Evolutionary conservation across 1,140 invertebrate species (phyloP).

Genomic region (Zaprionus ornatus): DNA sequence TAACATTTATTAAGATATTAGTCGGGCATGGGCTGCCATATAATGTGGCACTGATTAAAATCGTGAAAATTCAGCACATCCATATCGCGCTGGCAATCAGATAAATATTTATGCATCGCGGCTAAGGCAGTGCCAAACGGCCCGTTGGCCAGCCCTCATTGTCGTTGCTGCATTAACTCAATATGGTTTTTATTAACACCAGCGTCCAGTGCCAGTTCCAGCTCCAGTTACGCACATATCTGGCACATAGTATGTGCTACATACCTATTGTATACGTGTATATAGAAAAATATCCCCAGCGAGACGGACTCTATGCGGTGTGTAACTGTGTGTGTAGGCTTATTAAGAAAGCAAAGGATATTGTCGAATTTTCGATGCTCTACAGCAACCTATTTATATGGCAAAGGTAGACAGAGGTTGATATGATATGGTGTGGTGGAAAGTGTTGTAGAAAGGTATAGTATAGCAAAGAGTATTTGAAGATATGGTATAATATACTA

Average conservation of each 20-base stretch:
- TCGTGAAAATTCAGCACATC: slow-evolving; percentile 45
- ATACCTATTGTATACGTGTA: slow-evolving; percentile 1
- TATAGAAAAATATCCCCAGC: background rate
- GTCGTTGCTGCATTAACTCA: slow-evolving; percentile 42
- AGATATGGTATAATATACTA: background rate
- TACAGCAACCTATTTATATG: background rate
- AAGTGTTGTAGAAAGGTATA: background rate
- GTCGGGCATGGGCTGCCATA: slow-evolving; percentile 3
- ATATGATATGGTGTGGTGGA: background rate
- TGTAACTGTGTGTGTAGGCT: background rate
- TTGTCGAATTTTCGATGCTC: background rate
- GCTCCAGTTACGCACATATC: background rate
- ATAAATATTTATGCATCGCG: slow-evolving; percentile 48
- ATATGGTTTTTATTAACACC: slow-evolving; percentile 40
- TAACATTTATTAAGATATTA: slow-evolving; percentile 47
- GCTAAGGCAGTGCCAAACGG: slow-evolving; percentile 2
- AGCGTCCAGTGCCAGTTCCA: slow-evolving; percentile 3
- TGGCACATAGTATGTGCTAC: background rate
- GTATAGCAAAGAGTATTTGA: background rate
- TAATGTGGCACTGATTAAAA: slow-evolving; percentile 42
- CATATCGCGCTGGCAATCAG: slow-evolving; percentile 29
- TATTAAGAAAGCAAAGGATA: background rate
- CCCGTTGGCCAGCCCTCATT: slow-evolving; percentile 7
- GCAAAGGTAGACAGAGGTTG: background rate
- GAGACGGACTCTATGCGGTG: background rate